Conservation (phyloP, 2,797 vertebrate species). For the Cryptoblepharus egeriae region DNA sequence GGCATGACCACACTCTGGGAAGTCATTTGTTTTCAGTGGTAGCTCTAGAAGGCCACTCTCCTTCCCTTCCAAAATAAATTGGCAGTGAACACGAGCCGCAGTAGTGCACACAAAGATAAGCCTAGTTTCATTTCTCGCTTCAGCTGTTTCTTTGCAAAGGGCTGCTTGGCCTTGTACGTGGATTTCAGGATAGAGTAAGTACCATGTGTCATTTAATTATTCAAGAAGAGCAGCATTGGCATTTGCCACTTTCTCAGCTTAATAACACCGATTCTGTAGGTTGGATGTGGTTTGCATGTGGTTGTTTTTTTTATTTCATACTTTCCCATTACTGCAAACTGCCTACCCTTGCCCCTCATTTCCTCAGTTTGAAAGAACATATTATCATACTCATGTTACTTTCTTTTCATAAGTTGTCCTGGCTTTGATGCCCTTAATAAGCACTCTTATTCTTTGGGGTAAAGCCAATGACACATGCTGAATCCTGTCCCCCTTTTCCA, state of each 20-base stretch:
- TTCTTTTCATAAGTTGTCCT: background rate
- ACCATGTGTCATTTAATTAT: conserved; percentile 48
- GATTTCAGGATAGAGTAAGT: conserved; percentile 54
- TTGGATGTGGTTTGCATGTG: background rate
- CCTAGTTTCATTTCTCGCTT: conserved; percentile 68
- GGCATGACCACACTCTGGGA: conserved; percentile 17
- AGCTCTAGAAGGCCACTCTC: conserved; percentile 31
- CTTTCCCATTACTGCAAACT: too few relatives aligned
- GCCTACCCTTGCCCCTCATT: background rate
- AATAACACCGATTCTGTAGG: background rate
- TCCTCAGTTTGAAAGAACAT: background rate
- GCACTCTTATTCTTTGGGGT: background rate
- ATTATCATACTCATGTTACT: background rate
- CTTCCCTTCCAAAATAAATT: conserved; percentile 43
- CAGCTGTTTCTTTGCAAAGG: conserved; percentile 62
- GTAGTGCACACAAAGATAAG: conserved; percentile 59
- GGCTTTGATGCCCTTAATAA: background rate
- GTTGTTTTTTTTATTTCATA: background rate
- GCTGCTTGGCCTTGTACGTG: conserved; percentile 38
- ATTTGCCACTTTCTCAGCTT: background rate
- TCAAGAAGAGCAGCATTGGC: conserved; percentile 15
- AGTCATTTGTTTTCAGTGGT: conserved; percentile 26
- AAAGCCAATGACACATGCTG: too few relatives aligned
- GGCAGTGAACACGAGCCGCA: conserved; percentile 28
- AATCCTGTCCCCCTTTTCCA: too few relatives aligned